Evolutionary conservation across 1,140 invertebrate species (phyloP), one percentile per base, ranked within the genome.

Genomic region (Oryzaephilus surinamensis): DNA sequence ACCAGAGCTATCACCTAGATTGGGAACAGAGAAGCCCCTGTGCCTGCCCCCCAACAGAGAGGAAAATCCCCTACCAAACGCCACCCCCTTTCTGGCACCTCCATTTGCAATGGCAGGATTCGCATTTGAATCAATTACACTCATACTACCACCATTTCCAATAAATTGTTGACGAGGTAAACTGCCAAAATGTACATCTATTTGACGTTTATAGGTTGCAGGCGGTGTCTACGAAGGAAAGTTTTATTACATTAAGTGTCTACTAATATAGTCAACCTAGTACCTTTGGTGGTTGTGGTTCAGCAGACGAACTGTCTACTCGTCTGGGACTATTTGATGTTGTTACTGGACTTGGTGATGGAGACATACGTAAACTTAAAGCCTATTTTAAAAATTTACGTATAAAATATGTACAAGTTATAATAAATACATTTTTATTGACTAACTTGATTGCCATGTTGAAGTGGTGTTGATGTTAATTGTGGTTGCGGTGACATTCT

Each of bases 21-120:
- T 86, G 45, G 89, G 90, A 51, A 89, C 85, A 55, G 87, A 92
- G 52, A 78, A 81, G 65, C 87, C 88, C 67, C 84, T 76, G 67
- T 69, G 65, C 66, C 69, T 67, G 66, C 66, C 70, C 66, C 73
- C 72, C 67, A 78, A 62, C 54, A 74, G 68, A 54, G 62, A 58
- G 56, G 69, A 62, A 59, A 73, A 65, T 58, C 71, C 69, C 76
- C 78, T 81, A 76, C 79, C 79, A 64, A 84, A 81, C 38, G 66
- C 72, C 34, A 78, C 76, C 46, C 68, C 70, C 58, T 72, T 73
- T 50, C 66, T 75, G 11, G 57, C 11, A 6, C 8, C 11, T 46
- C 14, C 60, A 51, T 44, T 46, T 44, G 45, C 36, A 15, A 36
- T 41, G 15, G 52, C 20, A 13, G 56, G 54, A 48, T 62, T 61